Percentiles rank a stretch among this genome's conserved stretches.
Conservation (phyloP, 2,888 invertebrate species). For the Phrixothrix hirtus region DNA sequence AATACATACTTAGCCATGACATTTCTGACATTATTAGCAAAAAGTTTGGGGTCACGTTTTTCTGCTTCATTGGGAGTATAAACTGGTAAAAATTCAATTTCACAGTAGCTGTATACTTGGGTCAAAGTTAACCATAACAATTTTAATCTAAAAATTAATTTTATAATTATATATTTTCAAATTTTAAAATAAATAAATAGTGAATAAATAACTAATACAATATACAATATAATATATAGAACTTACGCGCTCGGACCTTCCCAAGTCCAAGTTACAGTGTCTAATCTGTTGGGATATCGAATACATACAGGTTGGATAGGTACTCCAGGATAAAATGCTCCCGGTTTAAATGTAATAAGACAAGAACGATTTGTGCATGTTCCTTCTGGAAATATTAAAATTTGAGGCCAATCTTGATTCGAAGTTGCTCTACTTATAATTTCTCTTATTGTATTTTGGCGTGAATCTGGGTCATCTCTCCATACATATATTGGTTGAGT, state of each 20-base stretch:
- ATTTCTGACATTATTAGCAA: slow-evolving; percentile 85
- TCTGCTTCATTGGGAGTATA: slow-evolving; percentile 87
- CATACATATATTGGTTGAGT: slow-evolving; percentile 95
- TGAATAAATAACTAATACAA: too few species aligned
- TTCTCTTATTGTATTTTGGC: slow-evolving; percentile 87
- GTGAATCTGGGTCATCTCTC: slow-evolving; percentile 89
- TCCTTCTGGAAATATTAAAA: slow-evolving; percentile 94
- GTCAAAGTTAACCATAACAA: slow-evolving; percentile 87
- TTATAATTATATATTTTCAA: too few species aligned
- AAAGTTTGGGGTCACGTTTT: slow-evolving; percentile 82
- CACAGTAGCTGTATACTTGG: slow-evolving; percentile 83
- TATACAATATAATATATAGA: slow-evolving; percentile 4
- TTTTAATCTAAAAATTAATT: slow-evolving; percentile 65
- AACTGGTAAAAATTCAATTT: slow-evolving; percentile 91
- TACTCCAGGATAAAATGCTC: slow-evolving; percentile 94
- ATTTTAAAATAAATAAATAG: too few species aligned
- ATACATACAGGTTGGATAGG: slow-evolving; percentile 94
- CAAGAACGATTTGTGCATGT: slow-evolving; percentile 94
- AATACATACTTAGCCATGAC: slow-evolving; percentile 82
- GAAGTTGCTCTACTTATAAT: slow-evolving; percentile 85
- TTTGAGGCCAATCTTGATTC: slow-evolving; percentile 87
- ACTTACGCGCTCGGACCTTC: slow-evolving; percentile 91
- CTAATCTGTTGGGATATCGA: slow-evolving; percentile 85
- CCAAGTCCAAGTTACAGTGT: slow-evolving; percentile 94
- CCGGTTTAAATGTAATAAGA: slow-evolving; percentile 86